Conservation (phyloP, 2,888 invertebrate genomes). For the Folsomia manolachei region DNA sequence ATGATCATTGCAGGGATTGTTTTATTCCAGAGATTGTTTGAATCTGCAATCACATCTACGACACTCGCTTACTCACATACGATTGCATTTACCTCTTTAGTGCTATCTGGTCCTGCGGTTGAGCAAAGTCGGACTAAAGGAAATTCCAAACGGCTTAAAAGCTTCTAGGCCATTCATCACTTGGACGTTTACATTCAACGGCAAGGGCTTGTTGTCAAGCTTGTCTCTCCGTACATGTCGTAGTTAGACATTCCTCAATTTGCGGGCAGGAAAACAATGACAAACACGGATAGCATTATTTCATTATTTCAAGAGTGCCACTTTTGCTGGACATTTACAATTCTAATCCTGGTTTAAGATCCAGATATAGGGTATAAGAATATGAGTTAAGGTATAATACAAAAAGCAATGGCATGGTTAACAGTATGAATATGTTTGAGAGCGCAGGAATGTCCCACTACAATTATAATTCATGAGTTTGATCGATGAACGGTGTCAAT, state of each 20-base stretch:
- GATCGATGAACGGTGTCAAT: background rate
- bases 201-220: background rate
- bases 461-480: background rate
- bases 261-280: background rate
- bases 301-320: background rate
- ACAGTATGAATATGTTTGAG: too few species aligned
- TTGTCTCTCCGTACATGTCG: background rate
- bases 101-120: background rate
- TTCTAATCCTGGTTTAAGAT: too few species aligned
- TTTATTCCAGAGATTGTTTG: too few species aligned
- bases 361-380: too few species aligned
- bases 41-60: too few species aligned
- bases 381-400: too few species aligned
- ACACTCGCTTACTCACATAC: too few species aligned
- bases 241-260: background rate
- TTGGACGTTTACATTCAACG: background rate
- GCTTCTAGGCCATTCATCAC: background rate
- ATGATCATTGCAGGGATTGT: background rate
- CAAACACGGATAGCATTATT: background rate
- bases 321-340: too few species aligned
- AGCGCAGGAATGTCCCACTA: background rate
- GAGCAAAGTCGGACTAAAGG: background rate
- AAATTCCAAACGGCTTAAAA: background rate
- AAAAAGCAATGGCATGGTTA: too few species aligned
- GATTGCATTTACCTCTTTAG: background rate